Evolutionary conservation across 2,888 invertebrate species (phyloP).

Genomic region (Gastrophysa polygoni): DNA sequence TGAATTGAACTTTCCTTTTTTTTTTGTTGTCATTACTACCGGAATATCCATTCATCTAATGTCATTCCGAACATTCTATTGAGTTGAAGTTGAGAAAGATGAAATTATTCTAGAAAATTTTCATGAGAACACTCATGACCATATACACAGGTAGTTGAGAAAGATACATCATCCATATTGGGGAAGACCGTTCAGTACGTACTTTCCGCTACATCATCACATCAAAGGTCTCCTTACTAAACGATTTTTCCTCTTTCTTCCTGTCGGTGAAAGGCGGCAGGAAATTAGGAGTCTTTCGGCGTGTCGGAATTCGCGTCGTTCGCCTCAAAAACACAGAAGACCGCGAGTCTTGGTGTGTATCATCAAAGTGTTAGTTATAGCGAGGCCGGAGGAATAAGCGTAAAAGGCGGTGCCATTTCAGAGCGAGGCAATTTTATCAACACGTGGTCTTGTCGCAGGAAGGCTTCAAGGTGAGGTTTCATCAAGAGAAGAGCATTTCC

Average conservation of each 20-base stretch:
- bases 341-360: conserved; percentile 26
- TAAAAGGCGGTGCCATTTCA: conserved; percentile 8
- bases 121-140: no score
- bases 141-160: no score
- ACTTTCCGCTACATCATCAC: neutral
- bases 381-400: conserved; percentile 36
- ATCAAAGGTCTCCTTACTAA: neutral
- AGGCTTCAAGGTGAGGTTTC: no score
- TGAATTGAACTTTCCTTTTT: no score
- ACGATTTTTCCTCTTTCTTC: conserved; percentile 26
- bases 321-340: conserved; percentile 11
- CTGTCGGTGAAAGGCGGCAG: conserved; percentile 12
- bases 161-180: neutral
- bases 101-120: no score
- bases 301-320: conserved; percentile 2
- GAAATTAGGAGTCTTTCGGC: conserved; percentile 25
- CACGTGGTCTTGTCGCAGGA: conserved; percentile 7
- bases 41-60: no score
- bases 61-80: no score
- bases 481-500: neutral
- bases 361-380: conserved; percentile 48
- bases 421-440: neutral
- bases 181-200: neutral
- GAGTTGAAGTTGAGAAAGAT: no score
- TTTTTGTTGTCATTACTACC: no score